Evolutionary conservation across 2,888 invertebrate genomes (phyloP).

Genomic region (Ochropleura plecta): DNA sequence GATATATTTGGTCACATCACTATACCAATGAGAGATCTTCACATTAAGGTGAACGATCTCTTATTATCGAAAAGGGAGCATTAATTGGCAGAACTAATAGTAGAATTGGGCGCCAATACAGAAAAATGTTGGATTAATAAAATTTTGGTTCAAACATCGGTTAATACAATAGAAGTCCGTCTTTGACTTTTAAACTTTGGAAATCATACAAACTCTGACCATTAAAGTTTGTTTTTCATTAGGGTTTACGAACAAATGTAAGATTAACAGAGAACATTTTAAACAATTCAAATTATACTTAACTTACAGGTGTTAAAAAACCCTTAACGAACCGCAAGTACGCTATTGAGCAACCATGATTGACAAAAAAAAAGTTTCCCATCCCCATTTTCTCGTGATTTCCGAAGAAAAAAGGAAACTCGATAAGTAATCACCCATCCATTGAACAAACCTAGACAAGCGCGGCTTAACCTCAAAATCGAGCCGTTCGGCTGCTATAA

Average conservation of each 20-base stretch:
- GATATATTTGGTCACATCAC: conserved; percentile 2
- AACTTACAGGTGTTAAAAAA: neutral
- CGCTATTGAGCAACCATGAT: neutral
- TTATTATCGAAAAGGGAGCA: conserved; percentile 25
- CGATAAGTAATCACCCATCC: too few relatives aligned
- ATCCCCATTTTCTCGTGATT: too few relatives aligned
- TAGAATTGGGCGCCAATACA: neutral
- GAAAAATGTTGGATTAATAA: conserved; percentile 2
- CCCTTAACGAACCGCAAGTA: neutral
- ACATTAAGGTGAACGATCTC: conserved; percentile 26
- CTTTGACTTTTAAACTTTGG: neutral
- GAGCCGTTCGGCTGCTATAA: too few relatives aligned
- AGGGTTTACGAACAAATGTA: neutral
- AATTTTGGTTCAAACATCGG: neutral
- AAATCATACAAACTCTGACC: too few relatives aligned
- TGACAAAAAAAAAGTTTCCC: neutral
- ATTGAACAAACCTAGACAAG: too few relatives aligned
- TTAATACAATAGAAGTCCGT: neutral
- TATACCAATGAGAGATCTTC: conserved; percentile 32
- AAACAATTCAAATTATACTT: neutral
- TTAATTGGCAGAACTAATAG: conserved; percentile 31
- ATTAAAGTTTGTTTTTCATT: too few relatives aligned
- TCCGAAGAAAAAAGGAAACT: too few relatives aligned
- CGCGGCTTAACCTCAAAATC: too few relatives aligned
- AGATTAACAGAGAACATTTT: neutral